Conservation (phyloP, 2,113 vertebrate genomes). For the Halcyon malimbica region DNA sequence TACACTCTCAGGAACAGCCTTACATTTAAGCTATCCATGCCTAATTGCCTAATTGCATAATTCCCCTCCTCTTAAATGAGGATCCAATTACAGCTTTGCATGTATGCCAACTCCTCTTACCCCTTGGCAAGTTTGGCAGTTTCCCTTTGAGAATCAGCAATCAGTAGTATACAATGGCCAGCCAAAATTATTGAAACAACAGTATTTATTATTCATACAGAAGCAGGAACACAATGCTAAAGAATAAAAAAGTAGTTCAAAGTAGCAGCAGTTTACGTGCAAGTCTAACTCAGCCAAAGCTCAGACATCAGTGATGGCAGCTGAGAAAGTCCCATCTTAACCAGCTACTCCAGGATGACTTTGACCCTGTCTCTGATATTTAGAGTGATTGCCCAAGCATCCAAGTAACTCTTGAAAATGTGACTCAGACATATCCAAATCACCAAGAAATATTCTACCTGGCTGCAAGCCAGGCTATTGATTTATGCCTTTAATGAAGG, state of each 20-base stretch:
- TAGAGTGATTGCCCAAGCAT: neutral
- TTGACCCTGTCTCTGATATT: neutral
- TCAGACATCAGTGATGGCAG: neutral
- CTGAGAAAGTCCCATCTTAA: neutral
- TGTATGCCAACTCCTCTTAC: neutral
- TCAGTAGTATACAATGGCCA: neutral
- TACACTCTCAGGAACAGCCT: neutral
- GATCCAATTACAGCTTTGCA: neutral
- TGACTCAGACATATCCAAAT: fast-evolving
- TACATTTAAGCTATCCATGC: neutral
- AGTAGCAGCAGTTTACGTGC: neutral
- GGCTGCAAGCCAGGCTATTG: neutral
- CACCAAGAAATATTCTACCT: neutral
- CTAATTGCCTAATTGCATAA: neutral
- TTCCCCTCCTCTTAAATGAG: neutral
- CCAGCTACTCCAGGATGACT: neutral
- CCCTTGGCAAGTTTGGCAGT: neutral
- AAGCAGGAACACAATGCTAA: neutral
- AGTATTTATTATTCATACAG: neutral
- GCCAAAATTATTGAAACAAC: neutral
- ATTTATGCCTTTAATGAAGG: neutral
- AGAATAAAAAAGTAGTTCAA: neutral
- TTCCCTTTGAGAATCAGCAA: neutral
- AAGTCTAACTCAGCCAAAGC: neutral
- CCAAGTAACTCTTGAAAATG: neutral